phyloP scores from a whole-genome alignment of 2,113 vertebrate species.

The Calyptomena viridis region DNA sequence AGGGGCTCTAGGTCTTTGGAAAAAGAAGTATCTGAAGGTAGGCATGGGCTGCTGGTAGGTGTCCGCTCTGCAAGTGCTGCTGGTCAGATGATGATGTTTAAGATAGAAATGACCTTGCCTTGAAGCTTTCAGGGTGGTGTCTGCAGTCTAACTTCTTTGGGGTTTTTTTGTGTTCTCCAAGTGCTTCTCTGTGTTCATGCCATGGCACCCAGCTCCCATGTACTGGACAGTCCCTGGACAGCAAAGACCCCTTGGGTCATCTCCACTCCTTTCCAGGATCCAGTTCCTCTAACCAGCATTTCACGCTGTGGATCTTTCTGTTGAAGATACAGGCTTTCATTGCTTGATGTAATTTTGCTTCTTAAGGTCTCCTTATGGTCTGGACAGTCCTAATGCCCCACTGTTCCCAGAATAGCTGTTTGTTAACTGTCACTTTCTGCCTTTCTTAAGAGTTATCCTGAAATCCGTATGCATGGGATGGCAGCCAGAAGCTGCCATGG shows the following conservation, averaged over 20 bases:
- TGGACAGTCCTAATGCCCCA: not conserved
- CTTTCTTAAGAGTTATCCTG: not conserved
- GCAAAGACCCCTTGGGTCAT: not conserved
- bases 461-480: not conserved
- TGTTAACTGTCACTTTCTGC: not conserved
- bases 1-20: not conserved
- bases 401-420: not conserved
- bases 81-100: not conserved
- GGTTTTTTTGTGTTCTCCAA: not conserved
- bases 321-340: not conserved
- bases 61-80: not conserved
- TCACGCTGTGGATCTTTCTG: not conserved
- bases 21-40: not conserved
- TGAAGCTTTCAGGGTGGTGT: not conserved
- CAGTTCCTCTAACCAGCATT: not conserved
- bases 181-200: not conserved
- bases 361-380: not conserved
- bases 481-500: not conserved
- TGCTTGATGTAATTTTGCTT: not conserved
- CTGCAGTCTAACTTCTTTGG: not conserved
- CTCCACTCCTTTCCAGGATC: not conserved
- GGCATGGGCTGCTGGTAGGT: not conserved
- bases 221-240: not conserved
- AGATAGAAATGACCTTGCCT: not conserved
- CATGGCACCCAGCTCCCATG: not conserved